A percentile compares a stretch with the other conserved stretches of the same genome.
These are phyloP conservation scores for Notarius quadriscutis DNA, from an alignment of 2,113 vertebrate genomes.

Conservation along the genomic window DNA sequence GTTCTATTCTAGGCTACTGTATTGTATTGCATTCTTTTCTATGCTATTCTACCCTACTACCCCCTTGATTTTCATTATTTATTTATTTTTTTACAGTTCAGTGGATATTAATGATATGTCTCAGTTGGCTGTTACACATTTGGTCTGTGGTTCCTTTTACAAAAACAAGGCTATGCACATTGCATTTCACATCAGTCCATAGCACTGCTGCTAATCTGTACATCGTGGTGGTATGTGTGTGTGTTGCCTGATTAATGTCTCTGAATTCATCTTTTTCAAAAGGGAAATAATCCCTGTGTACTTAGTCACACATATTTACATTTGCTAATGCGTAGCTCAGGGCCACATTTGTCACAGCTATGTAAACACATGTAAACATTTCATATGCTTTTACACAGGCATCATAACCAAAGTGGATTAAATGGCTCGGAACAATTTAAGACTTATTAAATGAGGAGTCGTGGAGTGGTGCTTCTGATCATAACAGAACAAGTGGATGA, in stretches of 20 bases:
- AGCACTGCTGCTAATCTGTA: background rate
- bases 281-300: constrained; percentile 3
- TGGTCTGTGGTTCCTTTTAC: background rate
- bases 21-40: background rate
- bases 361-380: constrained; percentile 32
- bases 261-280: constrained; percentile 1
- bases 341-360: constrained; percentile 29
- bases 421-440: constrained; percentile 2
- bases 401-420: background rate
- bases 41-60: background rate
- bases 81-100: background rate
- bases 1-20: background rate
- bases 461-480: background rate
- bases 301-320: constrained; percentile 5
- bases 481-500: background rate
- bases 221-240: background rate
- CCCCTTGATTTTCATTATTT: background rate
- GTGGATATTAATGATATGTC: background rate
- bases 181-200: background rate
- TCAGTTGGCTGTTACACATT: background rate
- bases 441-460: constrained; percentile 6
- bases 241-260: constrained; percentile 1
- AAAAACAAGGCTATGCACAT: background rate
- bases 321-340: constrained; percentile 19
- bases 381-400: background rate